Conservation (phyloP, 2,797 vertebrate species). For the Botia almorhae region DNA sequence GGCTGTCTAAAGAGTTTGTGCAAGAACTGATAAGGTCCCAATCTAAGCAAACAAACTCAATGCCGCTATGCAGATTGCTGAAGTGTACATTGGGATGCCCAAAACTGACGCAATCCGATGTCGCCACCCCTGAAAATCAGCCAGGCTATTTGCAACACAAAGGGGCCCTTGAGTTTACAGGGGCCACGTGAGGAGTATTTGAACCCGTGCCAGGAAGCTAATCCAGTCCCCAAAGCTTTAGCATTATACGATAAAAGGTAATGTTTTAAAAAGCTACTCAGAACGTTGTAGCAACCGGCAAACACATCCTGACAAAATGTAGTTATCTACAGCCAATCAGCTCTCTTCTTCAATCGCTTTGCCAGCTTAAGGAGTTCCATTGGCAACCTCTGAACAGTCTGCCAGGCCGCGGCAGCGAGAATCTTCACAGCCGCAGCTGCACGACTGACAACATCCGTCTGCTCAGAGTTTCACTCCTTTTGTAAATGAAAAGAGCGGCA, state of each 20-base stretch:
- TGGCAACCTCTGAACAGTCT: conserved; percentile 16
- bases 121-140: background rate
- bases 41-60: background rate
- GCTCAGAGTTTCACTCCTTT: conserved; percentile 38
- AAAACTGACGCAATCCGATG: conserved; percentile 20
- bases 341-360: conserved; percentile 15
- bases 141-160: conserved; percentile 1
- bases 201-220: background rate
- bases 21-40: background rate
- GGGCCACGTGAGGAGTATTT: conserved; percentile 14
- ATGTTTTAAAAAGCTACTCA: conserved; percentile 24
- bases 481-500: conserved; percentile 41
- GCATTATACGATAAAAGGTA: background rate
- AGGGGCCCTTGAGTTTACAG: conserved; percentile 16
- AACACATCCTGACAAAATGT: background rate
- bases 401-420: conserved; percentile 7
- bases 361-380: conserved; percentile 30
- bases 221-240: background rate
- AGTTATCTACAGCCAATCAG: conserved; percentile 21
- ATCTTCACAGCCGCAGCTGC: conserved; percentile 52
- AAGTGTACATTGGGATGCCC: background rate
- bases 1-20: background rate
- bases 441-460: conserved; percentile 31
- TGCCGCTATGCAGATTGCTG: conserved; percentile 4
- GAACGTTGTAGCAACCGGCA: conserved; percentile 13